These are phyloP conservation scores for Drosophila repletoides DNA, from an alignment of 1,140 invertebrate genomes.

Conservation along the genomic window DNA sequence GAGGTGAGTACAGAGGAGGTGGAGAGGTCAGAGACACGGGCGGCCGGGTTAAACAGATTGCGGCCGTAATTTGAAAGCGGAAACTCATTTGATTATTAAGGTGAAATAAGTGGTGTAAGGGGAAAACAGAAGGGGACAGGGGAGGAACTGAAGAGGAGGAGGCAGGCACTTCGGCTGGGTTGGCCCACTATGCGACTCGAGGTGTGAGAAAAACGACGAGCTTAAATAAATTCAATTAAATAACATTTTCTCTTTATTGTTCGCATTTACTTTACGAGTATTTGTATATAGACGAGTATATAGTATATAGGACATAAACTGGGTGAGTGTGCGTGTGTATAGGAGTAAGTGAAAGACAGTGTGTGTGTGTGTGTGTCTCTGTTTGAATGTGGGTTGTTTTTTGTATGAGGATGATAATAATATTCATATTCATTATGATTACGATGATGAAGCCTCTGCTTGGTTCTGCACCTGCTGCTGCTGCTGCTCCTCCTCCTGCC, in stretches of 20 bases:
- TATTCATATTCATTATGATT: slow-evolving; percentile 54
- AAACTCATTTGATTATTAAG: slow-evolving; percentile 81
- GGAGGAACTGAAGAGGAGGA: neutral
- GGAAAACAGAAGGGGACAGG: neutral
- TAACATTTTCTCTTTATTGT: slow-evolving; percentile 80
- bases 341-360: neutral
- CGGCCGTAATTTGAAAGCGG: slow-evolving; percentile 77
- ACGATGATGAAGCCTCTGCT: slow-evolving; percentile 51
- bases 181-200: slow-evolving; percentile 13
- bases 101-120: slow-evolving; percentile 67
- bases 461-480: slow-evolving; percentile 8
- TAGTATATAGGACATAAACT: slow-evolving; percentile 23
- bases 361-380: slow-evolving; percentile 18
- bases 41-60: slow-evolving; percentile 74
- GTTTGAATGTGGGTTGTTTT: slow-evolving; percentile 7
- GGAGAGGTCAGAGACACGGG: slow-evolving; percentile 24
- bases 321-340: slow-evolving; percentile 13
- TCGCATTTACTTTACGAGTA: slow-evolving; percentile 66
- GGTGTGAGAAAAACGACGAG: slow-evolving; percentile 66
- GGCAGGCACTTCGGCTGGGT: neutral
- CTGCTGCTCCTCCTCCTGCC: slow-evolving; percentile 13
- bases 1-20: neutral
- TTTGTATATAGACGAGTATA: slow-evolving; percentile 30
- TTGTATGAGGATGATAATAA: slow-evolving; percentile 43
- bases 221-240: slow-evolving; percentile 81